Evolutionary conservation across 2,113 vertebrate genomes (phyloP).

Genomic region (Elanus axillaris): DNA sequence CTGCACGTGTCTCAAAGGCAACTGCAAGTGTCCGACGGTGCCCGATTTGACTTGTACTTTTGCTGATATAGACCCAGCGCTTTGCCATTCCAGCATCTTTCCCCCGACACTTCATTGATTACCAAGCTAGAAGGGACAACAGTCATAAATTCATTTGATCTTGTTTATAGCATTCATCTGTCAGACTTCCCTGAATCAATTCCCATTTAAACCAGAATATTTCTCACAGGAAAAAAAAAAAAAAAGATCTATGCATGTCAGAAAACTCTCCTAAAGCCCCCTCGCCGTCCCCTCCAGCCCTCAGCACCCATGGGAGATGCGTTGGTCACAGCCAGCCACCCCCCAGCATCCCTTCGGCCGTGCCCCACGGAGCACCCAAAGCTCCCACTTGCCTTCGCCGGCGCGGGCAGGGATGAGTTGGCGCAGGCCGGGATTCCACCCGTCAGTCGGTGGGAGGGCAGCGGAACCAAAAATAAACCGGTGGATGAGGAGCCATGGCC

Average conservation of each 20-base stretch:
- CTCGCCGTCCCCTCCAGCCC: not conserved
- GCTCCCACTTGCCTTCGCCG: not conserved
- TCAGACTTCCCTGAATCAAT: not conserved
- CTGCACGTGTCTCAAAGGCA: not conserved
- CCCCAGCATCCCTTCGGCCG: not conserved
- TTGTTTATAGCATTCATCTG: not conserved
- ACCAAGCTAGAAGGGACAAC: not conserved
- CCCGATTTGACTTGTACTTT: not conserved
- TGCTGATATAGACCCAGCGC: not conserved
- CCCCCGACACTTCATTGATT: not conserved
- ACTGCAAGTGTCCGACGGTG: fast-evolving
- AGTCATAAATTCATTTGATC: constrained; percentile 20
- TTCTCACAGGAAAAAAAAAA: not conserved
- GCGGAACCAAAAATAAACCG: fast-evolving
- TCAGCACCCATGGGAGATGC: fast-evolving
- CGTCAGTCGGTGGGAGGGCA: not conserved
- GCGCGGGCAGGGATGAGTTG: fast-evolving
- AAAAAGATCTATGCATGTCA: not conserved
- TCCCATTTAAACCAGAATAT: not conserved
- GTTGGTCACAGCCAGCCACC: not conserved
- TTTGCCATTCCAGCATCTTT: not conserved
- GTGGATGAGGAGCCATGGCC: not conserved
- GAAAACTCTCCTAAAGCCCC: not conserved
- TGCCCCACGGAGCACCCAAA: not conserved
- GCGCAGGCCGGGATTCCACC: fast-evolving